Percentiles rank a stretch among this genome's conserved stretches.
These are phyloP conservation scores for Mobula birostris DNA, from an alignment of 2,113 vertebrate genomes.

Conservation along the genomic window DNA sequence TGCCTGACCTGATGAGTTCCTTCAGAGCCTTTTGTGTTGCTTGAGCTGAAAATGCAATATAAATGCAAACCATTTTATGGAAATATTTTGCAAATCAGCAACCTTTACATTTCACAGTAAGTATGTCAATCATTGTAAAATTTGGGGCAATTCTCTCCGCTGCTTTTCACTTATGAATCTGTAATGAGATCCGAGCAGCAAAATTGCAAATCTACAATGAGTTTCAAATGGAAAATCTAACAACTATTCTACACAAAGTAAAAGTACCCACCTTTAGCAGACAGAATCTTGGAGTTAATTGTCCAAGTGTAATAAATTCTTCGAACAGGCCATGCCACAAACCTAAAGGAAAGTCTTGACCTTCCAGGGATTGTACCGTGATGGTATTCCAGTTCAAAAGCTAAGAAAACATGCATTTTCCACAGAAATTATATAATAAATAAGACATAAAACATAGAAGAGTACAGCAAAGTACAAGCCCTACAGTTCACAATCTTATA, in stretches of 20 bases:
- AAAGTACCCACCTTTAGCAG: conserved; percentile 52
- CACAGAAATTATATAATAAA: not conserved
- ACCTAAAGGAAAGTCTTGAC: conserved; percentile 55
- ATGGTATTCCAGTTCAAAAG: conserved; percentile 57
- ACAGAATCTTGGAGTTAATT: conserved; percentile 64
- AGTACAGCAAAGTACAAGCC: too few species aligned
- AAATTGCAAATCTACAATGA: not conserved
- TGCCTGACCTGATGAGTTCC: too few species aligned
- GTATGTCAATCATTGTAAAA: not conserved
- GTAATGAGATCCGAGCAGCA: not conserved
- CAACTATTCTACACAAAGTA: not conserved
- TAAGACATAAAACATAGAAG: too few species aligned
- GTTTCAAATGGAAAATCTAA: not conserved
- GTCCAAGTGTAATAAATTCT: conserved; percentile 66
- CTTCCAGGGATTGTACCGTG: conserved; percentile 61
- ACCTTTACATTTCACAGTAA: not conserved
- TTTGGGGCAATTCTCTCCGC: not conserved
- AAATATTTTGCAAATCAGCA: not conserved
- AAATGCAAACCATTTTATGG: not conserved
- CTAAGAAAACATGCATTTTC: not conserved
- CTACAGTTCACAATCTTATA: too few species aligned
- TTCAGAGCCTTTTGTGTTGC: too few species aligned
- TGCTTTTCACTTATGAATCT: not conserved
- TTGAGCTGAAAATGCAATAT: not conserved
- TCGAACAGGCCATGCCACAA: conserved; percentile 54